Evolutionary conservation across 2,888 invertebrate genomes (phyloP).

Genomic region (Desoria tigrina): DNA sequence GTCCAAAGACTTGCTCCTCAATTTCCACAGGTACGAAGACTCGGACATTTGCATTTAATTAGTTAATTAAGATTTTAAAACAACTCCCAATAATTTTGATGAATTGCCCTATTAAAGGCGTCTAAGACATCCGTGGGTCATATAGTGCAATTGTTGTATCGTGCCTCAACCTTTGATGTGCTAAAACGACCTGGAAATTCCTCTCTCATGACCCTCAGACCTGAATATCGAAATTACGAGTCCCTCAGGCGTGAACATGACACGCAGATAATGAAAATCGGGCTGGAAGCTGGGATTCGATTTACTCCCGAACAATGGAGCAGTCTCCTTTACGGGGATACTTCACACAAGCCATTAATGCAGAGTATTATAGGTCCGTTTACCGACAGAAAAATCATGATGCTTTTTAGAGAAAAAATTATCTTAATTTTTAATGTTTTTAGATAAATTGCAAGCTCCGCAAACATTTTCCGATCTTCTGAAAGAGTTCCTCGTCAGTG

Average conservation of each 20-base stretch:
- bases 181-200: slow-evolving; percentile 95
- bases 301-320: slow-evolving; percentile 99
- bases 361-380: slow-evolving; percentile 76
- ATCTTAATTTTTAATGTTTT: slow-evolving; percentile 9
- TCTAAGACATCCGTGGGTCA: slow-evolving; percentile 60
- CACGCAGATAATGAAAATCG: slow-evolving; percentile 97
- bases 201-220: slow-evolving; percentile 95
- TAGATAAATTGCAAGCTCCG: slow-evolving; percentile 49
- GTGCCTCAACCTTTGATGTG: slow-evolving; percentile 98
- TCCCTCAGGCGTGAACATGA: slow-evolving; percentile 92
- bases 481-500: slow-evolving; percentile 46
- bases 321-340: slow-evolving; percentile 91
- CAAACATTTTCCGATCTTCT: slow-evolving; percentile 47
- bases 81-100: no score
- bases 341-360: slow-evolving; percentile 95
- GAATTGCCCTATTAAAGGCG: slow-evolving; percentile 21
- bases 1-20: slow-evolving; percentile 94
- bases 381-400: slow-evolving; percentile 59
- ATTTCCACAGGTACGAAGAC: slow-evolving; percentile 69
- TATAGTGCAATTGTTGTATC: slow-evolving; percentile 94
- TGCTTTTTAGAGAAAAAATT: not conserved
- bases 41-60: no score
- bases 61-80: no score
- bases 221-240: slow-evolving; percentile 91
- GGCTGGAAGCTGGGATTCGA: slow-evolving; percentile 91